These are phyloP conservation scores for Nymphalis io DNA, from an alignment of 1,140 invertebrate genomes.

Conservation along the genomic window DNA sequence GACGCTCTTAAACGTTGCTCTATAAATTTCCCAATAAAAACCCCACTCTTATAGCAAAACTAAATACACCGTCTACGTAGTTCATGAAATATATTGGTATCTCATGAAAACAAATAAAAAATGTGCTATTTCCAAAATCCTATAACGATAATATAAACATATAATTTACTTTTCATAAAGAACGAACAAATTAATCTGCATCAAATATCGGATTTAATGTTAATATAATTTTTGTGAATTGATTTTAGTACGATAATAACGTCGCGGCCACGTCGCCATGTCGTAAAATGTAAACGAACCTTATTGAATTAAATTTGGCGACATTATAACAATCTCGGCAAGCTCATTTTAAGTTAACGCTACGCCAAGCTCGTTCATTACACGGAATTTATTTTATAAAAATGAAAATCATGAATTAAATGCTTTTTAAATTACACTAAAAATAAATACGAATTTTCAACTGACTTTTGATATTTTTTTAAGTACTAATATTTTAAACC, in stretches of 20 bases:
- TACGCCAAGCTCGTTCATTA: slow-evolving; percentile 59
- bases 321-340: slow-evolving; percentile 74
- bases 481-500: no score
- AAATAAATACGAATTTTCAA: no score
- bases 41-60: slow-evolving; percentile 41
- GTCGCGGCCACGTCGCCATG: slow-evolving; percentile 59
- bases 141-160: slow-evolving; percentile 73
- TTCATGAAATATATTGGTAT: slow-evolving; percentile 46
- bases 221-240: slow-evolving; percentile 78
- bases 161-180: slow-evolving; percentile 60
- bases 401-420: slow-evolving; percentile 1
- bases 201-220: slow-evolving; percentile 29
- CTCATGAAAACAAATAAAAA: slow-evolving; percentile 39
- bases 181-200: slow-evolving; percentile 39
- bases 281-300: slow-evolving; percentile 76
- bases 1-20: slow-evolving; percentile 67
- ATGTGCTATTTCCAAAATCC: slow-evolving; percentile 62
- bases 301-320: slow-evolving; percentile 78
- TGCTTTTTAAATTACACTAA: background rate
- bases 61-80: slow-evolving; percentile 59
- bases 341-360: slow-evolving; percentile 63
- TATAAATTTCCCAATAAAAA: slow-evolving; percentile 78
- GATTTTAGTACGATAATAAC: slow-evolving; percentile 75
- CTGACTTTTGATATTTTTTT: no score
- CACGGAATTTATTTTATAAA: slow-evolving; percentile 44